Base-by-base conservation (phyloP, 2,113 vertebrate species). In the Zosterops hypoxanthus region DNA sequence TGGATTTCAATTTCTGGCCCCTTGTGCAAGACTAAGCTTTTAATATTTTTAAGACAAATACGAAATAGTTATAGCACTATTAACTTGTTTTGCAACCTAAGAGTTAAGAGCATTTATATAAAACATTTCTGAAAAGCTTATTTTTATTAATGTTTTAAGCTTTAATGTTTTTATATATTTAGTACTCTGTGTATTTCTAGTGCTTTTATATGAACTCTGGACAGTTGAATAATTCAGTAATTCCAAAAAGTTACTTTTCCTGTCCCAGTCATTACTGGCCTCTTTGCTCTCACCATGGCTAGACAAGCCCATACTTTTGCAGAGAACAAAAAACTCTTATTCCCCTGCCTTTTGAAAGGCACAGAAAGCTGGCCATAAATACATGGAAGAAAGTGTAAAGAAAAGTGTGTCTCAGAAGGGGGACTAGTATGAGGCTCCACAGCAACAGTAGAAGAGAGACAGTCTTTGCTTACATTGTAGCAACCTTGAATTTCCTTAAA, bases 401-500 rank as follows among this genome's bases (percentile, higher is more conserved):
- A 50, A 73, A 90, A 94, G 15, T 6, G 11, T 57, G 28, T 69
- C 70, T 84, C 59, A 59, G 46, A 50, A 59, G 59, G 20, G 7
- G 20, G 11, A 49, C 50, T 52, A 18, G 25, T 56, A 4, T 21
- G 33, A 49, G 4, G 31, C 21, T 88, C 39, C 34, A 33, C 63
- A 63, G 55, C 23, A 82, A 39, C 1, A 77, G 55, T 3, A 69
- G 44, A 76, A 71, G 59, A 36, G 83, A 33, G 6, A 71, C 22
- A 72, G 42, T n/a, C 77, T 86, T 68, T 81, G 11, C 68, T 90
- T 57, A 84, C 61, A 22, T 9, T 47, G 61, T 26, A 86, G 73
- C 55, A 86, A 87, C 50, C 65, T 82, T 92, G 79, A 84, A 86
- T 95, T 83, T 76, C 92, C 87, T 94, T 86, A 92, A 96, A 97